phyloP scores from a whole-genome alignment of 2,888 invertebrate genomes.

The Deladenus siricidicola region DNA sequence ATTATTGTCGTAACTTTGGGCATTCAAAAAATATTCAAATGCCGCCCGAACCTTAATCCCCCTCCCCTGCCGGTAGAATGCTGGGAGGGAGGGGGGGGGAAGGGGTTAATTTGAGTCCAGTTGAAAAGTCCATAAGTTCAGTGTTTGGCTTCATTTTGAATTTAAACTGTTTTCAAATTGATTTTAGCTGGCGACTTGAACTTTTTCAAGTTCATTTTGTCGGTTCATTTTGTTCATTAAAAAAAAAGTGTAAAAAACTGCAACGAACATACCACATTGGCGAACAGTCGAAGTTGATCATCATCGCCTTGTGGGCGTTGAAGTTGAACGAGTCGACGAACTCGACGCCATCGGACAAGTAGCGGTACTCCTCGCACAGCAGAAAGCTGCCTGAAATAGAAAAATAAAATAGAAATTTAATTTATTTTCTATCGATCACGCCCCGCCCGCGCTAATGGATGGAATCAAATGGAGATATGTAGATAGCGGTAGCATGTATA shows the following conservation, averaged over 20 bases:
- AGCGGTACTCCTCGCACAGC: constrained; percentile 84
- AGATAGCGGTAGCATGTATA: background rate
- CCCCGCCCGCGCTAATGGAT: no score
- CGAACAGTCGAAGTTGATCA: constrained; percentile 98
- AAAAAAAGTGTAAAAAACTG: no score
- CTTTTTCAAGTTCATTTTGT: no score
- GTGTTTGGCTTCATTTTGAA: no score
- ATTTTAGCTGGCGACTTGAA: background rate
- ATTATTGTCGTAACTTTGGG: background rate
- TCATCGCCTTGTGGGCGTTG: constrained; percentile 96
- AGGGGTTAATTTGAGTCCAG: no score
- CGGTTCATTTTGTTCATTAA: no score
- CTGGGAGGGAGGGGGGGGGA: no score
- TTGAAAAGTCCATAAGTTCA: no score
- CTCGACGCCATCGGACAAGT: constrained; percentile 82
- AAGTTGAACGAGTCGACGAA: constrained; percentile 88
- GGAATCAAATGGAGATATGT: background rate
- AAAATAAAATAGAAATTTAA: no score
- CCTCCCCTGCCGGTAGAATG: no score
- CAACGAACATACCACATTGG: constrained; percentile 77
- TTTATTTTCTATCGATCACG: no score
- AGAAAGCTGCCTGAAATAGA: constrained; percentile 39
- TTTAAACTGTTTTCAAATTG: background rate
- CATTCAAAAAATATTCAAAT: background rate
- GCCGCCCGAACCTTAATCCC: no score